Percentiles rank a stretch among this genome's conserved stretches.
phyloP scores from a whole-genome alignment of 1,140 invertebrate species.

The Lasioglossum baleicum region DNA sequence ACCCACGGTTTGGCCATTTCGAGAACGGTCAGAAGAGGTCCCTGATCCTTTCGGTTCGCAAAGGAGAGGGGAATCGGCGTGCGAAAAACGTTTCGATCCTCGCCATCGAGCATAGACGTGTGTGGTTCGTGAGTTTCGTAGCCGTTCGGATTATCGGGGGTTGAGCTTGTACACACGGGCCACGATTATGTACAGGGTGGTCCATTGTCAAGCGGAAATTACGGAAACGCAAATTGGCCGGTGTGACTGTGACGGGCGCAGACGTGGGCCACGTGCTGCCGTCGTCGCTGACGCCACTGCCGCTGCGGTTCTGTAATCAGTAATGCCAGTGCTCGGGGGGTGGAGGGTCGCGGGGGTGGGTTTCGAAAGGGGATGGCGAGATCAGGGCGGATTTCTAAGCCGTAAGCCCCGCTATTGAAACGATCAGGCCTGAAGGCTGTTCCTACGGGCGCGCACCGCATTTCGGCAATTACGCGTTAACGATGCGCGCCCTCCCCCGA shows the following conservation, averaged over 20 bases:
- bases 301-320: constrained; percentile 78
- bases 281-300: constrained; percentile 59
- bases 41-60: background rate
- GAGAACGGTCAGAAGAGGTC: too few species aligned
- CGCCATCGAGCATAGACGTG: constrained; percentile 27
- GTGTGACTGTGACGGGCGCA: constrained; percentile 78
- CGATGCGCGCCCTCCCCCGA: constrained; percentile 27
- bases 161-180: constrained; percentile 7
- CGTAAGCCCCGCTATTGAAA: constrained; percentile 62
- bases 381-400: constrained; percentile 63
- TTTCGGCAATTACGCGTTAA: constrained; percentile 58
- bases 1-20: too few species aligned
- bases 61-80: background rate
- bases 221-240: constrained; percentile 79
- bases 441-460: constrained; percentile 36
- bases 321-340: constrained; percentile 67
- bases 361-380: constrained; percentile 64
- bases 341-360: constrained; percentile 46
- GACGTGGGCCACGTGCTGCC: constrained; percentile 77
- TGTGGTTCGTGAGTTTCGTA: constrained; percentile 22
- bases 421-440: constrained; percentile 56
- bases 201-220: constrained; percentile 75
- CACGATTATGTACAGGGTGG: constrained; percentile 47
- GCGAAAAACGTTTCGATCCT: background rate
- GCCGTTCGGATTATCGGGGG: constrained; percentile 58